phyloP scores from a whole-genome alignment of 1,140 invertebrate genomes.

The Caerostris darwini region DNA sequence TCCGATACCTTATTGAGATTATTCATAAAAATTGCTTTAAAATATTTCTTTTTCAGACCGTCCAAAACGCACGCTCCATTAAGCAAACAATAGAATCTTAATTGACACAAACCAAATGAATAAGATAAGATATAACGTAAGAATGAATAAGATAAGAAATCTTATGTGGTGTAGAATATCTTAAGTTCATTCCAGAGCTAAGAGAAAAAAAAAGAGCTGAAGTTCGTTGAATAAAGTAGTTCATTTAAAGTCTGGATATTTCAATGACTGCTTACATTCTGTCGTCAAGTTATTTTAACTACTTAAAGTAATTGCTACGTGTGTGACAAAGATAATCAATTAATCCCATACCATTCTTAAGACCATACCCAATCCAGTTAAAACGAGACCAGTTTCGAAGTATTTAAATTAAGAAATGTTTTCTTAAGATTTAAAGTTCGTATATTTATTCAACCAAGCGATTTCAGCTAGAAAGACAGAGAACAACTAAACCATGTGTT shows the following conservation, averaged over 20 bases:
- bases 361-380: neutral
- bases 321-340: constrained; percentile 19
- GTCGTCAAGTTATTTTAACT: constrained; percentile 13
- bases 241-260: neutral
- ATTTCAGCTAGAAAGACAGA: neutral
- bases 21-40: no score
- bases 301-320: neutral
- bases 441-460: constrained; percentile 32
- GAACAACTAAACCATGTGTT: constrained; percentile 8
- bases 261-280: neutral
- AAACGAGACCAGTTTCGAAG: neutral
- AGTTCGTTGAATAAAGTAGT: neutral
- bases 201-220: neutral
- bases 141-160: no score
- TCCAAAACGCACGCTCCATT: no score
- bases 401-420: constrained; percentile 10
- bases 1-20: no score
- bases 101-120: no score
- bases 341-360: neutral
- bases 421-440: neutral
- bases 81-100: no score
- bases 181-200: no score
- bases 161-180: no score
- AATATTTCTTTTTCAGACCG: no score
- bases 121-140: no score